A percentile compares a stretch with the other conserved stretches of the same genome.
These are phyloP conservation scores for Phocides pigmalion DNA, from an alignment of 1,140 invertebrate species.

Conservation along the genomic window DNA sequence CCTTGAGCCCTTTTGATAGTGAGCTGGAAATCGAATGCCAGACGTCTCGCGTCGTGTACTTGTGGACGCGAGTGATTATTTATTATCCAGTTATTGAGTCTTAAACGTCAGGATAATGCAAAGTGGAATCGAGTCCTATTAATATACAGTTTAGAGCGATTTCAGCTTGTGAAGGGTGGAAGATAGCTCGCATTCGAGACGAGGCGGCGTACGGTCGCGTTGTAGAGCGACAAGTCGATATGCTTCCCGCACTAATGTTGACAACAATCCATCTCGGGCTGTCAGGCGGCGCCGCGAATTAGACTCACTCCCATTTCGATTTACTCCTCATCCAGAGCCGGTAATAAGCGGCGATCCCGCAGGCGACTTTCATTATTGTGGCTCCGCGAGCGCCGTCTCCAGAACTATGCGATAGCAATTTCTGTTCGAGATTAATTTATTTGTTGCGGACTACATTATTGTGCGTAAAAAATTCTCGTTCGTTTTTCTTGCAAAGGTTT, in stretches of 20 bases:
- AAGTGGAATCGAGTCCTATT: constrained; percentile 60
- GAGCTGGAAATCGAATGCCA: constrained; percentile 72
- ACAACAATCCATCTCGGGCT: constrained; percentile 79
- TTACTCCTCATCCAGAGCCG: constrained; percentile 60
- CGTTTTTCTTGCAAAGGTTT: constrained; percentile 65
- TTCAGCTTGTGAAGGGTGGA: constrained; percentile 34
- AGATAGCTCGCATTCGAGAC: constrained; percentile 7
- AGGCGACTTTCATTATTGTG: constrained; percentile 58
- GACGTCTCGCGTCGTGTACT: constrained; percentile 60
- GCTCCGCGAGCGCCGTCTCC: constrained; percentile 43
- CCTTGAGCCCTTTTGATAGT: constrained; percentile 70
- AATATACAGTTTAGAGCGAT: constrained; percentile 40
- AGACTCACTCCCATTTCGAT: constrained; percentile 79
- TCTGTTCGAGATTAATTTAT: constrained; percentile 67
- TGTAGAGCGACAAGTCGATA: constrained; percentile 70
- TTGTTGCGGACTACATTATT: constrained; percentile 68
- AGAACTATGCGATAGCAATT: constrained; percentile 68
- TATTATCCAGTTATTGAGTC: constrained; percentile 56
- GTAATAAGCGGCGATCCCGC: constrained; percentile 55
- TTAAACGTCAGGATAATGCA: constrained; percentile 43
- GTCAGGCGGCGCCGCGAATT: constrained; percentile 77
- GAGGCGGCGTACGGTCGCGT: constrained; percentile 36
- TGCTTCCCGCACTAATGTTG: constrained; percentile 79
- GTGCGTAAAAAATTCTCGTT: constrained; percentile 57
- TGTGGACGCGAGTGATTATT: constrained; percentile 62